Evolutionary conservation across 1,140 invertebrate genomes (phyloP), one percentile per base, ranked within the genome.

Genomic region (Venturia canescens): DNA sequence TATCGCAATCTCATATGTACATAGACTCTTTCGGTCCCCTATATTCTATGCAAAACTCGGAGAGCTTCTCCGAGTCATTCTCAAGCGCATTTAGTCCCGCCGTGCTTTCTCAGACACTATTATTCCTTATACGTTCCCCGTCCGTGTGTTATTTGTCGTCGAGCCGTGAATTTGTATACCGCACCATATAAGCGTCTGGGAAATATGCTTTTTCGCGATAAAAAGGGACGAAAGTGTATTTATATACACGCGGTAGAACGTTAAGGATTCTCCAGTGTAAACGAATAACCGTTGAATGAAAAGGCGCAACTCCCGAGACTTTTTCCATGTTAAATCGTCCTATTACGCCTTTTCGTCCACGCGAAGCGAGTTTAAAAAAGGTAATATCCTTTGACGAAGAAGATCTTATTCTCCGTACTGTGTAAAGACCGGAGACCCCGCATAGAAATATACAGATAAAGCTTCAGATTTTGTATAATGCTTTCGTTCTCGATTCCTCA

Each of bases 181-280:
- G 23, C 27, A 53, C 66, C 66, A 31, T 69, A 29, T 69, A 29
- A 69, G n/a, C 26, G 66, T 69, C 66, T 69, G 66, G 66, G n/a
- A 69, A 69, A 69, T 69, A 69, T 69, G 66, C 29, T 69, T 69
- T 69, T 69, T 31, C 66, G 66, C 66, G 66, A 69, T 69, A 69
- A 69, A 69, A 29, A 69, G 27, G 29, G 26, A 69, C 6, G 66
- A 18, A 31, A 9, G 29, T 31, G n/a, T 69, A 69, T 69, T 31
- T 31, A 69, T 69, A 31, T 66, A 66, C 23, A 66, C 9, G 21
- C 23, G 15, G 1, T n/a, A 9, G 26, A 66, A 27, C 3, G 60
- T 4, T 23, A 23, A 18, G 60, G 23, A 66, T 26, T 15, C 60
- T 26, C 23, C 5, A 15, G 21, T 13, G 27, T 66, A 66, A 23